Conservation (phyloP, 2,113 vertebrate genomes). For the Syngnathus scovelli region DNA sequence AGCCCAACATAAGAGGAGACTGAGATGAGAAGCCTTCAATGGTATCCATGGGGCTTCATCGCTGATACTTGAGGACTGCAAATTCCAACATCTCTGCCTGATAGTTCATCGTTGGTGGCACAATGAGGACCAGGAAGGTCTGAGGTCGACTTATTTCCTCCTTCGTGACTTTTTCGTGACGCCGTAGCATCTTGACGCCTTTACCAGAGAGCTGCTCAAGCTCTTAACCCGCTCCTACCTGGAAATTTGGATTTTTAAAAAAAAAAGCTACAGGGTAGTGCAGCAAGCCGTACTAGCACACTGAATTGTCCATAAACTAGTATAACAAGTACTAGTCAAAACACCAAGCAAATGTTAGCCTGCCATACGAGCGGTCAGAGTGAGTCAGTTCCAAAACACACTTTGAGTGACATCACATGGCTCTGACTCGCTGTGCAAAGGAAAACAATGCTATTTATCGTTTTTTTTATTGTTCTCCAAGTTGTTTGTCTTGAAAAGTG, state of each 20-base stretch:
- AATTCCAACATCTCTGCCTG: not conserved
- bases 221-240: too few species aligned
- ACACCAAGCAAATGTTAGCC: too few species aligned
- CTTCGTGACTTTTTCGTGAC: not conserved
- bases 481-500: constrained; percentile 49
- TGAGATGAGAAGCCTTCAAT: not conserved
- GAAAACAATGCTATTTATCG: constrained; percentile 51
- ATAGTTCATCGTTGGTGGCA: not conserved
- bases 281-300: too few species aligned
- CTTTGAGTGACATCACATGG: constrained; percentile 30
- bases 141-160: not conserved
- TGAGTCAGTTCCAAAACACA: constrained; percentile 32
- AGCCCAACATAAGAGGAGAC: not conserved
- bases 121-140: not conserved
- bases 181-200: not conserved
- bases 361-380: too few species aligned
- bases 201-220: not conserved
- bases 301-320: too few species aligned
- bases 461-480: constrained; percentile 8
- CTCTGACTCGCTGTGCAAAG: too few species aligned
- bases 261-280: too few species aligned
- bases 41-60: not conserved
- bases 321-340: too few species aligned
- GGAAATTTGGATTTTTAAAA: too few species aligned
- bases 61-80: not conserved